Conservation (phyloP, 1,140 invertebrate species). For the Adoxophyes honmai region DNA sequence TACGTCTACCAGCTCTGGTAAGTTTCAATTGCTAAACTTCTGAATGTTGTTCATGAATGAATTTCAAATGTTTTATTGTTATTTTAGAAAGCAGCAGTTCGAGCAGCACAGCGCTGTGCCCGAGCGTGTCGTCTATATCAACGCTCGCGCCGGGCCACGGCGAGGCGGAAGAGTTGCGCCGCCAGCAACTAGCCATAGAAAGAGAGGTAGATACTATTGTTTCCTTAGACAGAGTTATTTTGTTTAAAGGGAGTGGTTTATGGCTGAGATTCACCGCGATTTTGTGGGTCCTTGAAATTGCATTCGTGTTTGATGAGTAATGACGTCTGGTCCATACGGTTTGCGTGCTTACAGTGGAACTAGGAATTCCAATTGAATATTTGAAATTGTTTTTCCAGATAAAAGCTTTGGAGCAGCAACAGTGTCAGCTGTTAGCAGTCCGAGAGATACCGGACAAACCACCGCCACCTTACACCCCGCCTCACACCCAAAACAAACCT, state of each 20-base stretch:
- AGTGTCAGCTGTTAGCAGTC: constrained; percentile 52
- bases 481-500: constrained; percentile 36
- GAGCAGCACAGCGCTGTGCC: constrained; percentile 20
- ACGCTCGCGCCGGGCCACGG: constrained; percentile 27
- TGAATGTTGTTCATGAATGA: constrained; percentile 25
- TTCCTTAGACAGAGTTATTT: too few species aligned
- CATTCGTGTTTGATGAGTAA: too few species aligned
- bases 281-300: too few species aligned
- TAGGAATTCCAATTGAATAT: too few species aligned
- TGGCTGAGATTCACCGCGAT: too few species aligned
- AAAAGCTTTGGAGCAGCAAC: constrained; percentile 65
- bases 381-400: constrained; percentile 52
- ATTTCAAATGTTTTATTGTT: not conserved
- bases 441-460: constrained; percentile 69
- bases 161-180: constrained; percentile 58
- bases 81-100: constrained; percentile 25
- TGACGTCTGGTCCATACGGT: too few species aligned
- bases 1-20: not conserved
- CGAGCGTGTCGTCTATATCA: constrained; percentile 15
- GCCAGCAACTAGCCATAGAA: constrained; percentile 66
- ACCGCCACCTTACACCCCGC: constrained; percentile 66
- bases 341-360: too few species aligned
- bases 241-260: too few species aligned
- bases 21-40: constrained; percentile 4
- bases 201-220: too few species aligned